These are phyloP conservation scores for Cepphus grylle DNA, from an alignment of 2,113 vertebrate genomes.

Conservation along the genomic window DNA sequence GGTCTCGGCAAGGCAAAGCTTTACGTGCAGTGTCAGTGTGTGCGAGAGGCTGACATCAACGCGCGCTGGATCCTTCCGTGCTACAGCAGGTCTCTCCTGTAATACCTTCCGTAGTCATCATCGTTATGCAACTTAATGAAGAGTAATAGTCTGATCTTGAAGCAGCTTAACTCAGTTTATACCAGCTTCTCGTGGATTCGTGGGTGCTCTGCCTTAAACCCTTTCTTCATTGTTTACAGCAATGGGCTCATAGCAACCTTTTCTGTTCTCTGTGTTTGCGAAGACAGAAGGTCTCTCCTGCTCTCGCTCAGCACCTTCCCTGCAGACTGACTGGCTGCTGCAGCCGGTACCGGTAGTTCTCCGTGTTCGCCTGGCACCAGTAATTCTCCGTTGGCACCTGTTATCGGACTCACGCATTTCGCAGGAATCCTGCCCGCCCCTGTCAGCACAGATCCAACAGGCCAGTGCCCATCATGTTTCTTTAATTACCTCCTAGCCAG, in stretches of 20 bases:
- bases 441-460: background rate
- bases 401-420: fast-evolving
- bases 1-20: background rate
- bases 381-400: background rate
- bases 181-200: fast-evolving
- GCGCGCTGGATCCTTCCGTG: background rate
- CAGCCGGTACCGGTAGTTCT: background rate
- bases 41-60: background rate
- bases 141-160: background rate
- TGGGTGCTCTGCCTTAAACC: background rate
- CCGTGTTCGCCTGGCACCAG: fast-evolving
- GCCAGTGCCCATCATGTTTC: background rate
- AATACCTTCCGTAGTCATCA: background rate
- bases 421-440: background rate
- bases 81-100: background rate
- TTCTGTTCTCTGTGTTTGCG: fast-evolving
- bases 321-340: background rate
- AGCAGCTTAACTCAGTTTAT: background rate
- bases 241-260: background rate
- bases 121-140: background rate
- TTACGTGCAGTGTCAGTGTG: background rate
- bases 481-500: background rate
- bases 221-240: background rate
- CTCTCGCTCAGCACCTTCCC: background rate
- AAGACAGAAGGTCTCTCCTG: background rate